These are phyloP conservation scores for Madoqua kirkii DNA, from an alignment of 2,113 vertebrate species.

Conservation along the genomic window DNA sequence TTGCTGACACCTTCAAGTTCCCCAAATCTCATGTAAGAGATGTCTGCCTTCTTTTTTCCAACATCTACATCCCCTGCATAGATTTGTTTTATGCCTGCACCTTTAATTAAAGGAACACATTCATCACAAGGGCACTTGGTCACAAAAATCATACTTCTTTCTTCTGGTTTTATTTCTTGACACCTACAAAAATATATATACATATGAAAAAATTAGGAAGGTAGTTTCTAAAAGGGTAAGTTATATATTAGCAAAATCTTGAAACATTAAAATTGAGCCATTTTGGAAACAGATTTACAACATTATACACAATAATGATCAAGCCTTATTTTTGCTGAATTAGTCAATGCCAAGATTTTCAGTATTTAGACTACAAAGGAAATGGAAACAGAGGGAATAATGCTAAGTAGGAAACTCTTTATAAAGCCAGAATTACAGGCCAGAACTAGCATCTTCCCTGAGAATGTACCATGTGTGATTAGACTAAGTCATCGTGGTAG, in stretches of 20 bases:
- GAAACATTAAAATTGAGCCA: constrained; percentile 5
- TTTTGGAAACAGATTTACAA: constrained; percentile 6
- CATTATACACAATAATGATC: background rate
- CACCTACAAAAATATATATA: constrained; percentile 79
- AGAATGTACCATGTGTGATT: background rate
- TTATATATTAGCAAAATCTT: constrained; percentile 34
- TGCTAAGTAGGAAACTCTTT: background rate
- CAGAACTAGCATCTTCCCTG: background rate
- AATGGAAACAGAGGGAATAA: background rate
- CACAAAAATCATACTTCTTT: constrained; percentile 93
- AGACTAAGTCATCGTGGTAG: background rate
- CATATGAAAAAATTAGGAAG: constrained; percentile 42
- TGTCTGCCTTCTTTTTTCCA: constrained; percentile 93
- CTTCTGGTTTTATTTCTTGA: constrained; percentile 87
- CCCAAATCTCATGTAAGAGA: constrained; percentile 92
- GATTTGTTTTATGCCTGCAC: constrained; percentile 92
- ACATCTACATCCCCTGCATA: constrained; percentile 92
- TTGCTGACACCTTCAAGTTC: constrained; percentile 86
- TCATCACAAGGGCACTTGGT: constrained; percentile 97
- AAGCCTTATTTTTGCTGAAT: constrained; percentile 2
- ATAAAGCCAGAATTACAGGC: background rate
- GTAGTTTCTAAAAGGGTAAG: background rate
- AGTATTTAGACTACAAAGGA: background rate
- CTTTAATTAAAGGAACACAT: constrained; percentile 93
- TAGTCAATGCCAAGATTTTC: background rate